Evolutionary conservation across 2,113 vertebrate genomes (phyloP), one percentile per base, ranked within the genome.

Genomic region (Oncorhynchus keta): DNA sequence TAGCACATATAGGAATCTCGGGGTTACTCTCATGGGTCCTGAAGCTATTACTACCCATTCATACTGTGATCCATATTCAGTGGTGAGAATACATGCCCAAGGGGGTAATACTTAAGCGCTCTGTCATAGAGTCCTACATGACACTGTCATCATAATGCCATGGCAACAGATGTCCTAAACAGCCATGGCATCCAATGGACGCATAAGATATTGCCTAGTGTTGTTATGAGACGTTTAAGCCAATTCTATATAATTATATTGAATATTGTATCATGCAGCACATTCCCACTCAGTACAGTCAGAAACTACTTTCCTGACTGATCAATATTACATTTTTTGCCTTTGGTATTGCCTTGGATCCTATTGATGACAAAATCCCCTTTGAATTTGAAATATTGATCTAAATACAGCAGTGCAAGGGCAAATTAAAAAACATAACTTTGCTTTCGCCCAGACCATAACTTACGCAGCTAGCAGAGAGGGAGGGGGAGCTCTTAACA

Each of bases 301-400:
- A 45, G 9, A 45, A 45, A 45, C 39, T 11, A 45, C 39, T 74
- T 73, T 48, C 64, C 73, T 75, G 77, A 77, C 69, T 61, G 49
- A 84, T 87, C 68, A 82, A 85, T 82, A 32, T 84, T 79, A 73
- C 16, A 57, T 20, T 57, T 20, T 57, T 57, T 57, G 55, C 18
- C 55, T 73, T 64, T 80, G 78, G 77, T 84, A 70, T 72, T 75
- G 72, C 76, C 74, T 72, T 79, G 62, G 57, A 81, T 72, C 20
- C 48, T 76, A 83, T 80, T 85, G 81, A 85, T 80, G 32, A 83
- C 39, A 70, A 74, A 48, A 22, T 35, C 74, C 73, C 11, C 0
- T 69, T 75, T 69, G 55, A 80, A 76, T 78, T 80, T 81, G 51
- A 68, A 85, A 83, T 75, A 77, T 78, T 83, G 70, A 83, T 70